Evolutionary conservation across 1,140 invertebrate genomes (phyloP), one percentile per base, ranked within the genome.

Genomic region (Trinorchestia longiramus): DNA sequence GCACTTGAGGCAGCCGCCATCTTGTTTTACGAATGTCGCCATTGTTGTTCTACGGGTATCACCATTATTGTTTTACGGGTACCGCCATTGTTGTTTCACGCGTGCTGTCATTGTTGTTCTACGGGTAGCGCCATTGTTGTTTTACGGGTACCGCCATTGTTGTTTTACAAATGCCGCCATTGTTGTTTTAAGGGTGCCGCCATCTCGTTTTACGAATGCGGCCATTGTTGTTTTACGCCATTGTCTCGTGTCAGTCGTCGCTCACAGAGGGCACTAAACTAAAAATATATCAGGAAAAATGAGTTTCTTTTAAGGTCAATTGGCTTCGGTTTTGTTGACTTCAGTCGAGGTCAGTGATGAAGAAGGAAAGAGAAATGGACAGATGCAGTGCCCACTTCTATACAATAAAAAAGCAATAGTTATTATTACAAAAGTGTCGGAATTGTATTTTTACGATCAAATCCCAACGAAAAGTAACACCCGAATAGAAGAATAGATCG

Each of bases 171-270:
- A 28, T 28, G 28, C 15, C 62, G 62, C 62, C 62, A 77, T 77
- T 77, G 62, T 77, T 77, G 62, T 77, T 77, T 77, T 77, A 1
- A 77, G 62, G 47, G 6, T 1, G 11, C 62, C 62, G 62, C 62
- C 62, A 77, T 77, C 62, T 77, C 36, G 62, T 77, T 77, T 77
- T 77, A 77, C 11, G 62, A 36, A 28, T 28, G 28, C 15, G 15
- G 62, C 62, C 62, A 77, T 77, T 77, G 62, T 77, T 77, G 62
- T 77, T 77, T n/a, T n/a, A n/a, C n/a, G n/a, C n/a, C n/a, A n/a
- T n/a, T n/a, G n/a, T 77, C 62, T 77, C 15, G 62, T 77, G 62
- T 77, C 1, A 77, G 1, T 11, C 62, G 62, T 3, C 15, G 11
- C 28, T 36, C 62, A 77, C 62, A 77, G 15, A 77, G 62, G 62